Conservation (phyloP, 1,140 invertebrate species). For the Antheraea pernyi region DNA sequence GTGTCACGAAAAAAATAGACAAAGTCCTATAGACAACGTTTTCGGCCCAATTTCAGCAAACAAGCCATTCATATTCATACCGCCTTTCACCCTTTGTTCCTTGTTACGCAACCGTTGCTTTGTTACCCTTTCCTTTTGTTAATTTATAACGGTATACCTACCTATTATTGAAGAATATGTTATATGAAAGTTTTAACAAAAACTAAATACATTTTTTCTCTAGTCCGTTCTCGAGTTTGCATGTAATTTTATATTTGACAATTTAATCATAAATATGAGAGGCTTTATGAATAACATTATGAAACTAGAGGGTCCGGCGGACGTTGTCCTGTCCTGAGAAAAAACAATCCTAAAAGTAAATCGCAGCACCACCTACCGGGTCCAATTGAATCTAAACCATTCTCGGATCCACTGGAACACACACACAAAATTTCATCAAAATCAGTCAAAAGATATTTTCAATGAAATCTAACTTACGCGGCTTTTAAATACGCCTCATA, state of each 20-base stretch:
- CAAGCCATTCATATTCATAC: constrained; percentile 74
- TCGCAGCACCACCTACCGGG: too few species aligned
- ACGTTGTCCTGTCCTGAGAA: too few species aligned
- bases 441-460: too few species aligned
- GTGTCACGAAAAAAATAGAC: constrained; percentile 27
- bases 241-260: neutral
- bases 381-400: too few species aligned
- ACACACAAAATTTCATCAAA: too few species aligned
- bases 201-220: neutral
- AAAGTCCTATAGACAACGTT: constrained; percentile 24
- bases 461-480: too few species aligned
- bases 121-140: constrained; percentile 55
- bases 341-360: too few species aligned
- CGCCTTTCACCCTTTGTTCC: constrained; percentile 64
- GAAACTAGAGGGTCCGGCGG: too few species aligned
- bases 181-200: constrained; percentile 4
- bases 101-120: constrained; percentile 59
- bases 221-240: neutral
- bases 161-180: neutral
- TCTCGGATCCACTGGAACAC: too few species aligned
- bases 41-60: constrained; percentile 63
- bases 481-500: too few species aligned
- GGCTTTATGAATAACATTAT: too few species aligned
- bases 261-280: neutral
- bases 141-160: constrained; percentile 36